A percentile compares a stretch with the other conserved stretches of the same genome.
Conservation (phyloP, 23 tunicate species). For the Trididemnum clinides region DNA sequence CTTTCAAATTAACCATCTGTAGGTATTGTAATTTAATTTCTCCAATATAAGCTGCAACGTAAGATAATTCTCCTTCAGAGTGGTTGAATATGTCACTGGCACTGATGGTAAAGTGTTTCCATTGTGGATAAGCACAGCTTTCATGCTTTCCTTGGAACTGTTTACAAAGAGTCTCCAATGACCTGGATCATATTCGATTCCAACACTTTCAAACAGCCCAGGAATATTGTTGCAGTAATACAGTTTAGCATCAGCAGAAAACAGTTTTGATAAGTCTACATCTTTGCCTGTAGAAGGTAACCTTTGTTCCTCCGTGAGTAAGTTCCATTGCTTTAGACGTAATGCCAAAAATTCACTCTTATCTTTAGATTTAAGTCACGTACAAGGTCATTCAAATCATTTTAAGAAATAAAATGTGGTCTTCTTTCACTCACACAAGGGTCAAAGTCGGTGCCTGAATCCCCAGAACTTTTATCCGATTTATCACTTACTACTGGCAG, state of each 20-base stretch:
- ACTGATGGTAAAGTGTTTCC: neutral
- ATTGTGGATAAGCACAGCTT: neutral
- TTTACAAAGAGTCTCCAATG: slow-evolving; percentile 13
- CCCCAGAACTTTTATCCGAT: neutral
- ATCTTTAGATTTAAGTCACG: neutral
- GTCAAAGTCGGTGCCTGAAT: neutral
- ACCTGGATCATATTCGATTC: neutral
- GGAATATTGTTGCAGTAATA: slow-evolving; percentile 14
- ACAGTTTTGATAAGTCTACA: neutral
- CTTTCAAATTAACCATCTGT: slow-evolving; percentile 11
- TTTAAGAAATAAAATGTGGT: slow-evolving; percentile 2
- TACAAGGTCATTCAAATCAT: slow-evolving; percentile 27
- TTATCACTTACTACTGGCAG: neutral
- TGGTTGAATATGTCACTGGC: slow-evolving; percentile 11
- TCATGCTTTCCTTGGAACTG: neutral
- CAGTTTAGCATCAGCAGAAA: neutral
- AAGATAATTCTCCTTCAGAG: neutral
- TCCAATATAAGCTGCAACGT: neutral
- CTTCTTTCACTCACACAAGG: no score
- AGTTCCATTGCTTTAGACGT: slow-evolving; percentile 27
- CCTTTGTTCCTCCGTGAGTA: slow-evolving; percentile 16
- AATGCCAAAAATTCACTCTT: slow-evolving; percentile 16
- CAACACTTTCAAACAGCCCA: neutral
- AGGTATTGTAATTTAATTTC: neutral
- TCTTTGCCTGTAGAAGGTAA: slow-evolving; percentile 16